These are phyloP conservation scores for Zaprionus lineosus DNA, from an alignment of 2,888 invertebrate genomes.

Conservation along the genomic window DNA sequence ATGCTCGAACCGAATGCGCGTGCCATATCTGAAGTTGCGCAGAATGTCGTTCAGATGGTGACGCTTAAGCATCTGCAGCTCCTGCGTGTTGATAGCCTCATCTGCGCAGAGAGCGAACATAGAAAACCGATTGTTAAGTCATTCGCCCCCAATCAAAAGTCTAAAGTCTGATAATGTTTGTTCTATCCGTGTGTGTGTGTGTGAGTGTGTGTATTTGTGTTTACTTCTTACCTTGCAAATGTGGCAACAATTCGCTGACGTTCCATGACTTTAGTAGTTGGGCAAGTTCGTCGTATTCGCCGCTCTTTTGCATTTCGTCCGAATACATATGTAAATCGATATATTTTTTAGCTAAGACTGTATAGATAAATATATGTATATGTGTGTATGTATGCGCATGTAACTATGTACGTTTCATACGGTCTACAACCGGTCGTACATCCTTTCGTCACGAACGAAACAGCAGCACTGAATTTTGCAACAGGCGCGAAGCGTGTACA, in stretches of 20 bases:
- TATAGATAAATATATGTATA: neutral
- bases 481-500: conserved; percentile 68
- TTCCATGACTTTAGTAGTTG: conserved; percentile 64
- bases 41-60: conserved; percentile 66
- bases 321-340: neutral
- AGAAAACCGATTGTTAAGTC: neutral
- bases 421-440: conserved; percentile 65
- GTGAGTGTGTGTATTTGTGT: neutral
- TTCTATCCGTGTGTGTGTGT: neutral
- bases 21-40: conserved; percentile 67
- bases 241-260: conserved; percentile 62
- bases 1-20: conserved; percentile 77
- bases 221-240: conserved; percentile 66
- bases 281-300: conserved; percentile 52
- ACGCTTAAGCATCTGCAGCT: conserved; percentile 71
- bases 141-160: neutral
- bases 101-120: conserved; percentile 38
- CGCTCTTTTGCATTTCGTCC: conserved; percentile 29
- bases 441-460: conserved; percentile 75
- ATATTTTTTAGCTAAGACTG: neutral
- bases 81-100: conserved; percentile 73
- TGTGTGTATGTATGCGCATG: conserved; percentile 16
- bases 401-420: conserved; percentile 41
- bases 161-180: conserved; percentile 6
- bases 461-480: conserved; percentile 72